Evolutionary conservation across 2,888 invertebrate species (phyloP).

Genomic region (Pollenia labialis): DNA sequence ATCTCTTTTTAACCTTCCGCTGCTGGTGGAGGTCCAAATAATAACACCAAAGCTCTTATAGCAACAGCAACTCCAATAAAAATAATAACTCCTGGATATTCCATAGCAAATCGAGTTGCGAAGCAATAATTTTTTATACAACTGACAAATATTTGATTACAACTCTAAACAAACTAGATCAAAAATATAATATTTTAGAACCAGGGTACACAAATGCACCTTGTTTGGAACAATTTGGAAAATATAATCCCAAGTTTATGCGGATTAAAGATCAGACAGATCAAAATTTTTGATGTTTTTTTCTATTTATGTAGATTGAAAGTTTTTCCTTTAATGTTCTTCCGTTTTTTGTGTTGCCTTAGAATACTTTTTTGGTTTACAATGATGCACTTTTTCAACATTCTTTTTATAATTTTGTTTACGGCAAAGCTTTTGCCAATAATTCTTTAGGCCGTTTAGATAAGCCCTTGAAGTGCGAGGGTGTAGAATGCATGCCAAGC

Average conservation of each 20-base stretch:
- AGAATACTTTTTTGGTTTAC: neutral
- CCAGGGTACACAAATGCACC: too few species aligned
- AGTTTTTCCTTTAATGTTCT: neutral
- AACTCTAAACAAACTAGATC: neutral
- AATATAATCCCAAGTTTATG: too few species aligned
- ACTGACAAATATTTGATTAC: neutral
- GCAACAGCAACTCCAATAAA: constrained; percentile 45
- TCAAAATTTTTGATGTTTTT: neutral
- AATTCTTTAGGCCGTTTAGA: neutral
- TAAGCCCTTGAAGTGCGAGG: neutral
- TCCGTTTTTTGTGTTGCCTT: neutral
- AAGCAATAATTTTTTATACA: neutral
- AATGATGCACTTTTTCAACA: neutral
- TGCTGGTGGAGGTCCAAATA: neutral
- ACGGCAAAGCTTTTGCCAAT: neutral
- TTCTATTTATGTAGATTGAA: neutral
- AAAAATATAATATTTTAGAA: neutral
- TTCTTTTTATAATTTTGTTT: neutral
- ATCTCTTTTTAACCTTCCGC: neutral
- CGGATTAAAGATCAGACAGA: too few species aligned
- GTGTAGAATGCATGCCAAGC: constrained; percentile 39
- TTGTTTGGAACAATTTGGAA: neutral
- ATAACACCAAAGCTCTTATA: constrained; percentile 14
- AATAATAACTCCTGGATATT: constrained; percentile 1
- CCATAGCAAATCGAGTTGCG: constrained; percentile 14